These are phyloP conservation scores for Drosophila meridionalis DNA, from an alignment of 2,888 invertebrate species.

Conservation along the genomic window DNA sequence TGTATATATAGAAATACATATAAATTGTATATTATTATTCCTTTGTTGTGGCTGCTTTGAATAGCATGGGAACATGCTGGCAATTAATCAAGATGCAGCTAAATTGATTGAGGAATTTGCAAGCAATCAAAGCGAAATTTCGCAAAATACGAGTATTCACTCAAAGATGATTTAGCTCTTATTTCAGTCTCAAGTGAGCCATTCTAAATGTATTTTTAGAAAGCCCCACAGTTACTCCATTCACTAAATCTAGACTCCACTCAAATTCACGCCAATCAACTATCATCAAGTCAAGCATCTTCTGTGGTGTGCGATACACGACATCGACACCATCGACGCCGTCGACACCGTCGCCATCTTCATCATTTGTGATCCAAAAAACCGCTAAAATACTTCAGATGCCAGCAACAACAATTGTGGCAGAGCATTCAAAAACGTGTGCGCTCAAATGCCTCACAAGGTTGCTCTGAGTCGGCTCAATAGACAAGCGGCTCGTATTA, in stretches of 20 bases:
- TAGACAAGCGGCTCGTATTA: slow-evolving; percentile 30
- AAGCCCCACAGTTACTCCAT: slow-evolving; percentile 38
- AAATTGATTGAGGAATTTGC: slow-evolving; percentile 29
- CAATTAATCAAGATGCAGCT: slow-evolving; percentile 72
- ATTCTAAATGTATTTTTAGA: slow-evolving; percentile 45
- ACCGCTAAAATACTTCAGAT: slow-evolving; percentile 19
- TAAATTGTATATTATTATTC: slow-evolving; percentile 63
- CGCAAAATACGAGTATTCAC: neutral
- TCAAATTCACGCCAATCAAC: slow-evolving; percentile 65
- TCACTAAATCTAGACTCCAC: slow-evolving; percentile 29
- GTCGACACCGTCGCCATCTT: slow-evolving; percentile 34
- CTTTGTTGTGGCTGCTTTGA: slow-evolving; percentile 61
- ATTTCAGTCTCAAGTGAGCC: slow-evolving; percentile 9
- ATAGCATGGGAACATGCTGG: slow-evolving; percentile 74
- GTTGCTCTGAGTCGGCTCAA: slow-evolving; percentile 46
- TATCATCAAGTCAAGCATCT: slow-evolving; percentile 73
- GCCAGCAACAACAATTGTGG: slow-evolving; percentile 21
- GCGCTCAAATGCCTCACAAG: slow-evolving; percentile 59
- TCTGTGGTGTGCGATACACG: slow-evolving; percentile 53
- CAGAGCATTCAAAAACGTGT: slow-evolving; percentile 54
- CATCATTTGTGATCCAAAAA: slow-evolving; percentile 33
- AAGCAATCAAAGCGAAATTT: slow-evolving; percentile 18
- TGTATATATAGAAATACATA: neutral
- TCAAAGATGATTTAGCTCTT: slow-evolving; percentile 16
- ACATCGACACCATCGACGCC: slow-evolving; percentile 47